Evolutionary conservation across 2,888 invertebrate species (phyloP).

Genomic region (Torymus texanus): DNA sequence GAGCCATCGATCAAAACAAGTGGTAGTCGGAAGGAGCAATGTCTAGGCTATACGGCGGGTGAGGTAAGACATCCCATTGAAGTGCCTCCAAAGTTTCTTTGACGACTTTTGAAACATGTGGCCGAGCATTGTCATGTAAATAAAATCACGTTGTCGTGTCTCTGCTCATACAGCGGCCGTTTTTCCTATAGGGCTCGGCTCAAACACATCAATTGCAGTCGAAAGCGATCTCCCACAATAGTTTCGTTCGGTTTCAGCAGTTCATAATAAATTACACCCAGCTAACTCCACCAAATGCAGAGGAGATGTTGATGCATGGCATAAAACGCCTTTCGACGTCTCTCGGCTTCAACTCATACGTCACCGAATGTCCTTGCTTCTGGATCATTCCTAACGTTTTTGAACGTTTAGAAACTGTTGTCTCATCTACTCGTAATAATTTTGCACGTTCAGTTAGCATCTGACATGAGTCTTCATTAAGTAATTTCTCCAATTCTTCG

Average conservation of each 20-base stretch:
- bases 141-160: conserved; percentile 56
- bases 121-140: conserved; percentile 36
- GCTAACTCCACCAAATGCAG: no score
- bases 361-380: conserved; percentile 27
- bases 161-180: conserved; percentile 15
- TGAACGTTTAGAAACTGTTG: conserved; percentile 34
- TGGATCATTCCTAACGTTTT: conserved; percentile 28
- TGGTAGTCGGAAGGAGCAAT: conserved; percentile 3
- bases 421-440: not conserved
- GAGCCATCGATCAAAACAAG: not conserved
- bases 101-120: not conserved
- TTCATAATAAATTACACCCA: not conserved
- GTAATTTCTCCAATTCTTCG: no score
- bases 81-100: not conserved
- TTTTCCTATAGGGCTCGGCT: not conserved
- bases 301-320: no score
- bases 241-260: not conserved
- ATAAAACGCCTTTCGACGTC: conserved; percentile 22
- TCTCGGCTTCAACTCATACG: conserved; percentile 20
- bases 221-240: not conserved
- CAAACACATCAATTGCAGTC: conserved; percentile 5
- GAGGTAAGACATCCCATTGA: no score
- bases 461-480: no score
- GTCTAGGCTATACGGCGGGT: not conserved
- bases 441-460: no score